Evolutionary conservation across 1,140 invertebrate genomes (phyloP), one percentile per base, ranked within the genome.

Genomic region (Heliconius himera): DNA sequence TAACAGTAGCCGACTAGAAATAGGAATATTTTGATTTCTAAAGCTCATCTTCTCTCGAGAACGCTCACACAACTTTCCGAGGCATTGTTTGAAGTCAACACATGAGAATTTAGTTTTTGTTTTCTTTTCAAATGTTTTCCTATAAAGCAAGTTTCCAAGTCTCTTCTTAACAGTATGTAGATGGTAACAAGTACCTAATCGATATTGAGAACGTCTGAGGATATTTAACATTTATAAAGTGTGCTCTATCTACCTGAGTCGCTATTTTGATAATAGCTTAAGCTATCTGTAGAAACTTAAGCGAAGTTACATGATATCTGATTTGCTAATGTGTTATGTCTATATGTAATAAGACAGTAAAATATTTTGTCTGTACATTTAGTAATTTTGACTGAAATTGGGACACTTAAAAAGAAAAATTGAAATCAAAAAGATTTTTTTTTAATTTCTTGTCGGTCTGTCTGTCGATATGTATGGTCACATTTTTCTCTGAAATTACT

Each of bases 41-140:
- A 66, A 26, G 60, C 60, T 26, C 66, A 73, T 72, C 76, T 77
- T 81, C 75, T 81, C 76, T 70, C 80, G 13, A 60, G 71, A 49
- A 78, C 54, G 73, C 86, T 89, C 88, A 82, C 88, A 89, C 82
- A 87, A 87, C 87, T 89, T 88, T 89, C 87, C 82, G 86, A 82
- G 70, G 70, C 82, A 89, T 88, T 89, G 88, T 89, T 77, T 79
- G 70, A 56, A 46, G 71, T 73, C 70, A 76, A 46, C 83, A 85
- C 74, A 81, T 87, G 85, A 77, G 84, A 87, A 87, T 76, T 75
- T 76, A 79, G 87, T 89, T 89, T 87, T 89, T 88, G 79, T 84
- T 82, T 80, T 79, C 76, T 83, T 83, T 84, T 79, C 81, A 81
- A 78, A 74, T 79, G 73, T 81, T 82, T 85, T 81, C 82, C 82